phyloP scores from a whole-genome alignment of 2,888 invertebrate species.

The Callyntrura guangdongensis region DNA sequence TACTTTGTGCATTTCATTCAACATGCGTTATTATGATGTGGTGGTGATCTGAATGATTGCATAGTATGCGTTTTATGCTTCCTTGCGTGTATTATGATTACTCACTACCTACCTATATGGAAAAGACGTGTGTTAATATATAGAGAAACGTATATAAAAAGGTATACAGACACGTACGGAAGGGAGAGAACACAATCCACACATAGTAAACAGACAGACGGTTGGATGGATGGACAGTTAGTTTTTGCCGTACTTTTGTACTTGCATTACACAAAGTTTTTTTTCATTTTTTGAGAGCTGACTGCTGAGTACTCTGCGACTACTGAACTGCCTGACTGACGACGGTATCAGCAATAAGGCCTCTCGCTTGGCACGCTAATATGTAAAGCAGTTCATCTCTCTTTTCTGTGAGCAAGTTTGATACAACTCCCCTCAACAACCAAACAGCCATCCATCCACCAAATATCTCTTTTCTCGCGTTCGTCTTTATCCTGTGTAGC shows the following conservation, averaged over 20 bases:
- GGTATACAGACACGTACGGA: slow-evolving; percentile 10
- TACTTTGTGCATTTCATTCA: slow-evolving; percentile 56
- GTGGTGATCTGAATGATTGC: slow-evolving; percentile 47
- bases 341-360: background rate
- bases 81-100: background rate
- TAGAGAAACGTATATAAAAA: background rate
- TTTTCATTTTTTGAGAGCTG: too few relatives aligned
- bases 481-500: background rate
- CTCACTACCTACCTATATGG: background rate
- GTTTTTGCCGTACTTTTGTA: slow-evolving; percentile 51
- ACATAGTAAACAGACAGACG: slow-evolving; percentile 52
- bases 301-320: background rate
- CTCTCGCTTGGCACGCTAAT: background rate
- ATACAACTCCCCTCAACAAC: slow-evolving; percentile 49
- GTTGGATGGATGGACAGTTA: slow-evolving; percentile 51
- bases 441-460: background rate
- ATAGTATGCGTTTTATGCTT: slow-evolving; percentile 8
- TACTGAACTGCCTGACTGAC: slow-evolving; percentile 23
- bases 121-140: background rate
- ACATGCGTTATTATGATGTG: slow-evolving; percentile 46
- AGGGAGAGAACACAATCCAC: slow-evolving; percentile 22
- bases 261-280: background rate
- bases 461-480: slow-evolving; percentile 27
- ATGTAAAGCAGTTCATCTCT: slow-evolving; percentile 61
- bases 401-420: slow-evolving; percentile 11